Conservation (phyloP, 2,797 vertebrate species). For the Eulemur albifrons region DNA sequence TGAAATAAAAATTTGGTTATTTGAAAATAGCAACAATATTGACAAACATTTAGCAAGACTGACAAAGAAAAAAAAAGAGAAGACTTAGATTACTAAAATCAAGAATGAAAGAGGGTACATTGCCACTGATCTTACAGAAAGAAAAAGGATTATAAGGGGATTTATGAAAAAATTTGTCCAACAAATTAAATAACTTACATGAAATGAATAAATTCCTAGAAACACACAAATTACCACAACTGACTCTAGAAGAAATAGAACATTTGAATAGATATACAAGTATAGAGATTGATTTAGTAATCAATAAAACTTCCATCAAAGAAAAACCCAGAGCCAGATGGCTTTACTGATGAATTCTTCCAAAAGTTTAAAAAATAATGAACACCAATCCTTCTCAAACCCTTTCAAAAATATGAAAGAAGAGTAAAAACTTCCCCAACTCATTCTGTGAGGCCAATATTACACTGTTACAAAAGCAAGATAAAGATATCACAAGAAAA, state of each 20-base stretch:
- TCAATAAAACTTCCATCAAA: no score
- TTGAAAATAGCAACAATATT: background rate
- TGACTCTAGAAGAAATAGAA: background rate
- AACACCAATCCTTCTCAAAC: background rate
- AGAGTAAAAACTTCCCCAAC: background rate
- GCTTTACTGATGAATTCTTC: background rate
- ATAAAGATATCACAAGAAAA: background rate
- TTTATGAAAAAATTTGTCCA: background rate
- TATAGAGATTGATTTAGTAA: background rate
- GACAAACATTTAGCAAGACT: background rate
- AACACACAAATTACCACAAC: background rate
- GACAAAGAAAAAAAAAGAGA: background rate
- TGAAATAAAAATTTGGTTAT: background rate
- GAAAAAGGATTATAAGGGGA: background rate
- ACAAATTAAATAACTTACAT: background rate
- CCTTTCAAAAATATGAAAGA: background rate
- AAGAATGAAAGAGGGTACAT: background rate
- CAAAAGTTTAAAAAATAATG: background rate
- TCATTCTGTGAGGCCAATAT: background rate
- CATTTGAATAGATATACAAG: background rate
- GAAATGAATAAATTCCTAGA: background rate
- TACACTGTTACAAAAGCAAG: background rate
- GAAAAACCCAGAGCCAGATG: background rate
- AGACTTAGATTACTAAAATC: background rate
- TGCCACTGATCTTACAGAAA: background rate